Percentiles rank a stretch among this genome's conserved stretches.
Evolutionary conservation across 2,113 vertebrate genomes (phyloP).

Genomic region (Dipodomys ordii): DNA sequence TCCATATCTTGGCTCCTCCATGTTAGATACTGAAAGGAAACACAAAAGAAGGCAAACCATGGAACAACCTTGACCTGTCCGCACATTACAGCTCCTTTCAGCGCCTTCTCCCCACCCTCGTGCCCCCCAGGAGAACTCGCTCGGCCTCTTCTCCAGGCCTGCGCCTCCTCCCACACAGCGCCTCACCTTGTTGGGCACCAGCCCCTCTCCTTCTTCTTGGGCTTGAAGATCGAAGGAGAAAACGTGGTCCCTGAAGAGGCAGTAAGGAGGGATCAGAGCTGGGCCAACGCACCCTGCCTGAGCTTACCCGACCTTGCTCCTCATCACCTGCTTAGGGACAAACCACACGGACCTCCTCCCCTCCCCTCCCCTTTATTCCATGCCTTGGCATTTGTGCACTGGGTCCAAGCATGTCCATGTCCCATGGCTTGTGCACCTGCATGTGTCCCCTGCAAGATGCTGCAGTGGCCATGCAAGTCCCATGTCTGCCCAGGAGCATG

Average conservation of each 20-base stretch:
- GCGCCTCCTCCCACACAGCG: background rate
- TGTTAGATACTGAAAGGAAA: slow-evolving; percentile 80
- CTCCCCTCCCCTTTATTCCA: background rate
- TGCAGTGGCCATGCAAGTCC: slow-evolving; percentile 40
- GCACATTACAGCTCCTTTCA: background rate
- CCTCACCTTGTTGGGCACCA: slow-evolving; percentile 92
- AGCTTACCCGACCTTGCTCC: background rate
- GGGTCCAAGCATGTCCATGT: slow-evolving; percentile 12
- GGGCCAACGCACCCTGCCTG: background rate
- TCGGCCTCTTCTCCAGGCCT: background rate
- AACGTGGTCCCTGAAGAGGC: slow-evolving; percentile 91
- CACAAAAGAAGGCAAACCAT: background rate
- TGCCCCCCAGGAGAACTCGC: background rate
- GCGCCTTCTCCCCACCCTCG: background rate
- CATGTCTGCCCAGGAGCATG: slow-evolving; percentile 23
- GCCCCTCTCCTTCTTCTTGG: slow-evolving; percentile 86
- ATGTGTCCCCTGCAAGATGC: slow-evolving; percentile 37
- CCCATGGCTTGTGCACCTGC: slow-evolving; percentile 44
- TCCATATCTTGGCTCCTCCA: slow-evolving; percentile 84
- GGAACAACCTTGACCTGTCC: background rate
- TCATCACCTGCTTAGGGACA: background rate
- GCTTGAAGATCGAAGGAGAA: slow-evolving; percentile 92
- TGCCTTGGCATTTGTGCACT: slow-evolving; percentile 4
- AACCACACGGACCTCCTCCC: background rate
- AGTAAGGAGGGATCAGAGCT: slow-evolving; percentile 7